Evolutionary conservation across 2,888 invertebrate genomes (phyloP).

Genomic region (Rhopalosiphum nymphaeae): DNA sequence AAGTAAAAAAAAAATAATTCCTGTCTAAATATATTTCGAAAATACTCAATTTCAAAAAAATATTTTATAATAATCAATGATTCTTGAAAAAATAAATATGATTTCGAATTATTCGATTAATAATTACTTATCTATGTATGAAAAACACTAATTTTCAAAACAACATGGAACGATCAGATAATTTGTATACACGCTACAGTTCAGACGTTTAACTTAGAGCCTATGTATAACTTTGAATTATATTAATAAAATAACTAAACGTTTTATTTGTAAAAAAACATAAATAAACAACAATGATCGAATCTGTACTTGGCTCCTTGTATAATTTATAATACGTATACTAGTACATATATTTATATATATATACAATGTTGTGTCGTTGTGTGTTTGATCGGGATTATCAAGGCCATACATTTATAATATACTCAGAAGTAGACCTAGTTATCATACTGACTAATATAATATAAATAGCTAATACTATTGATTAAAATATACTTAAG

Average conservation of each 20-base stretch:
- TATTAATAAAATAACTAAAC: neutral
- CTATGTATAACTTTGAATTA: neutral
- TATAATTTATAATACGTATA: neutral
- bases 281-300: neutral
- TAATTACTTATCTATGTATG: neutral
- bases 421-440: conserved; percentile 12
- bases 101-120: neutral
- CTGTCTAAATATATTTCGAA: neutral
- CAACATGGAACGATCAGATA: neutral
- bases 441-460: neutral
- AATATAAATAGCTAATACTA: neutral
- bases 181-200: neutral
- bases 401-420: conserved; percentile 54
- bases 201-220: neutral
- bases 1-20: neutral
- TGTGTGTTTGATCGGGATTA: neutral
- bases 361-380: neutral
- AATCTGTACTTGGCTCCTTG: neutral
- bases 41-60: neutral
- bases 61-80: neutral
- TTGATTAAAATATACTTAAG: too few species aligned
- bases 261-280: neutral
- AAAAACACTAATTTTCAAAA: neutral
- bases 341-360: neutral
- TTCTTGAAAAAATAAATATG: neutral